Conservation (phyloP, 2,113 vertebrate species). For the Thalassarche chlororhynchos region DNA sequence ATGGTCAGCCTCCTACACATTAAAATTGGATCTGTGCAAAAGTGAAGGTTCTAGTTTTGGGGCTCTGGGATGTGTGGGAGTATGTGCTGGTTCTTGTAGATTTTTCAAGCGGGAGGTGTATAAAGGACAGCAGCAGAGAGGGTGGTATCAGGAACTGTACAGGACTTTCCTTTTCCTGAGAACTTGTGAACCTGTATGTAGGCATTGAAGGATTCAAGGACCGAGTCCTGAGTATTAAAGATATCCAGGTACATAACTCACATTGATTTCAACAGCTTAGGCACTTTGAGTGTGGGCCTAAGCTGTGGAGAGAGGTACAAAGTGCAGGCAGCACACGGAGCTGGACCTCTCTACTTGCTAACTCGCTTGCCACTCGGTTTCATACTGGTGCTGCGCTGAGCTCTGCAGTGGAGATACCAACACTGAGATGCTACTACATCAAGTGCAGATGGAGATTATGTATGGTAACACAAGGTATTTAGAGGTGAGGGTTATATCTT, state of each 20-base stretch:
- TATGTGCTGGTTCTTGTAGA: background rate
- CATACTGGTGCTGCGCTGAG: background rate
- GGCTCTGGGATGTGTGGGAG: background rate
- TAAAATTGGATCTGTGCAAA: background rate
- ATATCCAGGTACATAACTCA: background rate
- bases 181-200: background rate
- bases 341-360: background rate
- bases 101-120: background rate
- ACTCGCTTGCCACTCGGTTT: fast-evolving
- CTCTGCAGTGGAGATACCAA: background rate
- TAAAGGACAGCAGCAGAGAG: background rate
- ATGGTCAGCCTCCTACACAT: background rate
- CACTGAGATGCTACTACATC: background rate
- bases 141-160: background rate
- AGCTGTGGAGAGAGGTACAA: background rate
- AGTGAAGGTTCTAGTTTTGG: background rate
- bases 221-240: background rate
- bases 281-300: background rate
- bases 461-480: background rate
- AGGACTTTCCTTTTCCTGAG: background rate
- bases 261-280: background rate
- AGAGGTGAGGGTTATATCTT: background rate
- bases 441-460: background rate
- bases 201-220: background rate
- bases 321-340: background rate